Evolutionary conservation across 2,113 vertebrate genomes (phyloP).

Genomic region (Morone saxatilis): DNA sequence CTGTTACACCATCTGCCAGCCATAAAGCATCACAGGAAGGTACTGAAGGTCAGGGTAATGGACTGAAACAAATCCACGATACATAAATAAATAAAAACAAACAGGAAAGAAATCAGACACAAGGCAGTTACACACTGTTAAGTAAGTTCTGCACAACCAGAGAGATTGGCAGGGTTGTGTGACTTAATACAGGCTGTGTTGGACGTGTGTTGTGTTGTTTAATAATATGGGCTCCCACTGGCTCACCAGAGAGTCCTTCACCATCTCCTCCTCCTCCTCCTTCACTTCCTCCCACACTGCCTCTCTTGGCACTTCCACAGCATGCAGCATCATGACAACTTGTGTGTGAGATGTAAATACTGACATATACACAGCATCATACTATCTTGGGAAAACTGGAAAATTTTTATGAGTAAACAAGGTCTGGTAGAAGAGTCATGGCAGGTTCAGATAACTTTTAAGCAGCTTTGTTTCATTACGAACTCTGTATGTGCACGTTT

Average conservation of each 20-base stretch:
- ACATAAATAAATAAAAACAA: not conserved
- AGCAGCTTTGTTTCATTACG: not conserved
- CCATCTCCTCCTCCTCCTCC: slow-evolving; percentile 18
- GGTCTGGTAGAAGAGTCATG: not conserved
- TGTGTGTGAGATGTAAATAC: not conserved
- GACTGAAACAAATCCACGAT: slow-evolving; percentile 31
- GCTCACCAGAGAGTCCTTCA: slow-evolving; percentile 18
- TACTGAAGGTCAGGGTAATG: slow-evolving; percentile 26
- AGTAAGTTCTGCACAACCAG: not conserved
- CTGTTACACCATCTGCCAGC: slow-evolving; percentile 36
- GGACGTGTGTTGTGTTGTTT: not conserved
- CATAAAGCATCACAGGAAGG: slow-evolving; percentile 14
- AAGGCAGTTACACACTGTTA: not conserved
- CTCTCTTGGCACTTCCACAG: not conserved
- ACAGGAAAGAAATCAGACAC: not conserved
- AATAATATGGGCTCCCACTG: not conserved
- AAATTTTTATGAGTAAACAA: not conserved
- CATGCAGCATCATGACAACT: not conserved
- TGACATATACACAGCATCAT: not conserved
- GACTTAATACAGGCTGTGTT: not conserved
- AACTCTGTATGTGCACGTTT: not conserved
- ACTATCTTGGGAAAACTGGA: not conserved
- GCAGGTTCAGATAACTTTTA: not conserved
- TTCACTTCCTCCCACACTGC: slow-evolving; percentile 12
- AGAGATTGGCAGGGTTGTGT: not conserved